Conservation (phyloP, 2,797 vertebrate genomes). For the Sebastolobus alascanus region DNA sequence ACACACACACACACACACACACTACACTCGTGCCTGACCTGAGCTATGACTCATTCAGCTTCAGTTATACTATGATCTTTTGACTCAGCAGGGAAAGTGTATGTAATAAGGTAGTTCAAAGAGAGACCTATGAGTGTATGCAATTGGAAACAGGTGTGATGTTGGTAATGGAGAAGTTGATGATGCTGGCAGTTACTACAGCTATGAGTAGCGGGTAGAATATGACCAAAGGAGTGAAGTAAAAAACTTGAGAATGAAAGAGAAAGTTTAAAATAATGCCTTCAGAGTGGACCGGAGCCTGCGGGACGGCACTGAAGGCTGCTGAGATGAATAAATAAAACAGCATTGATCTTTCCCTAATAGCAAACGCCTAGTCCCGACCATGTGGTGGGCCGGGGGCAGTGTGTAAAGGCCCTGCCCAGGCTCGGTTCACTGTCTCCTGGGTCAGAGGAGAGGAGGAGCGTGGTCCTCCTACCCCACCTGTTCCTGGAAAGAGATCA, state of each 20-base stretch:
- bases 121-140: conserved; percentile 26
- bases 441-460: conserved; percentile 34
- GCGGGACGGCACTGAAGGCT: conserved; percentile 31
- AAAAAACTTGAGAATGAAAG: neutral
- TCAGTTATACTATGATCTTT: conserved; percentile 47
- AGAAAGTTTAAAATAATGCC: conserved; percentile 18
- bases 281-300: conserved; percentile 24
- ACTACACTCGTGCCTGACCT: conserved; percentile 24
- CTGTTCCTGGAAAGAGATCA: conserved; percentile 75
- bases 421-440: conserved; percentile 30
- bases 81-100: conserved; percentile 60
- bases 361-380: conserved; percentile 25
- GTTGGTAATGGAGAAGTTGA: conserved; percentile 24
- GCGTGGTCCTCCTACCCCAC: conserved; percentile 52
- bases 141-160: conserved; percentile 46
- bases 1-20: conserved; percentile 19
- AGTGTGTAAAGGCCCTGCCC: conserved; percentile 32
- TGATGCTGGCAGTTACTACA: conserved; percentile 8
- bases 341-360: conserved; percentile 49
- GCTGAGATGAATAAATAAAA: conserved; percentile 63
- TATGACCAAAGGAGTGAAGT: neutral
- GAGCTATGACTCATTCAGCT: conserved; percentile 58
- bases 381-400: conserved; percentile 27
- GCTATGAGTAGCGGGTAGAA: neutral
- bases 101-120: conserved; percentile 52